A percentile compares a stretch with the other conserved stretches of the same genome.
Evolutionary conservation across 2,797 vertebrate genomes (phyloP).

Genomic region (Phalloptychus januarius): DNA sequence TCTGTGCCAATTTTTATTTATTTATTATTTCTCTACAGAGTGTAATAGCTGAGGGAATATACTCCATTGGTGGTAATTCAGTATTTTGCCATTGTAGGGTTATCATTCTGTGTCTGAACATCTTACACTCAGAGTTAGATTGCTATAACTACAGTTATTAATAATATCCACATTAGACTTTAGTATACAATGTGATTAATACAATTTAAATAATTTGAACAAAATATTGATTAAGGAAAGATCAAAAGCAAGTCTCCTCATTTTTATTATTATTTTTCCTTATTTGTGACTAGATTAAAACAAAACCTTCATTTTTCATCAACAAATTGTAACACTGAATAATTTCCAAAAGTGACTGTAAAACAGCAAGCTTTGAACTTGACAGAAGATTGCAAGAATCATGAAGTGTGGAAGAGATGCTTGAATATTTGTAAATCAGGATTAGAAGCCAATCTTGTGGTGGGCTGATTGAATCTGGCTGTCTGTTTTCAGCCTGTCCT

Average conservation of each 20-base stretch:
- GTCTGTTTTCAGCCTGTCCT: constrained; percentile 68
- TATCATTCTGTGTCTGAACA: not conserved
- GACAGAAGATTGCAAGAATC: constrained; percentile 60
- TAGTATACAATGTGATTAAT: not conserved
- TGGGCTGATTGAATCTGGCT: constrained; percentile 77
- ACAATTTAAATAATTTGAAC: not conserved
- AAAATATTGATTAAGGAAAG: not conserved
- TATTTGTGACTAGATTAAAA: constrained; percentile 3
- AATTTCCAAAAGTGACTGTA: constrained; percentile 1
- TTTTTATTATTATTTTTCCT: not conserved
- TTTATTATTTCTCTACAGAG: not conserved
- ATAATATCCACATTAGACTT: not conserved
- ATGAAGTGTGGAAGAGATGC: constrained; percentile 36
- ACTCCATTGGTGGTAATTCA: not conserved
- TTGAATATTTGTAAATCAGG: constrained; percentile 79
- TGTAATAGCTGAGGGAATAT: not conserved
- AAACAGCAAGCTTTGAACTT: constrained; percentile 33
- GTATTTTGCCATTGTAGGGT: not conserved
- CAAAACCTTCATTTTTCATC: not conserved
- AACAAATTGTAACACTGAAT: constrained; percentile 6
- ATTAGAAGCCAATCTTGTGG: constrained; percentile 74
- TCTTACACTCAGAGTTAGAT: not conserved
- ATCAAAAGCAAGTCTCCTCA: not conserved
- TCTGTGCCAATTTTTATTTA: not conserved
- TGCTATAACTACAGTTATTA: not conserved